Evolutionary conservation across 2,888 invertebrate genomes (phyloP), one percentile per base, ranked within the genome.

Genomic region (Drosophila tripunctata): DNA sequence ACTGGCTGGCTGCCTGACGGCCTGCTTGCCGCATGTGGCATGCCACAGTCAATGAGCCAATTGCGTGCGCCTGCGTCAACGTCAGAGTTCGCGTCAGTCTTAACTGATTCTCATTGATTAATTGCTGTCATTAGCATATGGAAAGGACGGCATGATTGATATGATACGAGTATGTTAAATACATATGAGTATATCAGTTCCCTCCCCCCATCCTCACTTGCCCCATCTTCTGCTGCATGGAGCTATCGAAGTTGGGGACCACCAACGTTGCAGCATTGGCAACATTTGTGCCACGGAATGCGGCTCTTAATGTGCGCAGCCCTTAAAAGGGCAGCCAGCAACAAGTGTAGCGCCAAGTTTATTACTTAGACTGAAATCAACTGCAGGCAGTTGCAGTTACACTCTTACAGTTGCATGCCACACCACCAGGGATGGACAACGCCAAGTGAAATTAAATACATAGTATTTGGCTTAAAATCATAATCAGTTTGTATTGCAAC

Each of bases 41-140:
- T 24, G 24, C n/a, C 19, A 10, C 17, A 47, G 40, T 60, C 78
- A 80, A 86, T 86, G 81, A 69, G 83, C 61, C 71, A 61, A 77
- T 81, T 80, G 81, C 87, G 82, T 86, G 82, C 41, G 66, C 7
- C 52, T 41, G 15, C 31, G 33, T 24, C 43, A 43, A 8, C 35
- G 15, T 15, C 15, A n/a, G 24, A 43, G 33, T 24, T 41, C 21
- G 55, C 57, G 61, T 74, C 35, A 31, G 52, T 56, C 61, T 71
- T 78, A 86, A 83, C 87, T 78, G 87, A 87, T 84, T 84, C 72
- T 52, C 76, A 87, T 87, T 83, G 82, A 83, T 87, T 83, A 87
- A 83, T 83, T 87, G 82, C 87, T 74, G 72, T 83, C 82, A 84
- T 83, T 83, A 83, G 87, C 87, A 83, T 83, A 83, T 78, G 74